phyloP scores from a whole-genome alignment of 2,888 invertebrate species.

The Euplexia lucipara region DNA sequence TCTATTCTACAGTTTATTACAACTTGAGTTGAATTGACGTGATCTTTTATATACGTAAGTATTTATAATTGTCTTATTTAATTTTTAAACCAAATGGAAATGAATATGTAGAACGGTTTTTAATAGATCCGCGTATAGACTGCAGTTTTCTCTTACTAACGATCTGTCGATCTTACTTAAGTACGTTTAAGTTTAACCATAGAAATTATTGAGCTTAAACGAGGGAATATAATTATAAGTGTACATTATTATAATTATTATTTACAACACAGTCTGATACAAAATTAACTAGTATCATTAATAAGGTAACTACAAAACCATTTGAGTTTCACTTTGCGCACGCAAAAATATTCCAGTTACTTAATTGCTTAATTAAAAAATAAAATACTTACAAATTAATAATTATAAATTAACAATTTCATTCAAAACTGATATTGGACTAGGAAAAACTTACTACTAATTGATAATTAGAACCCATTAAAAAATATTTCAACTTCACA shows the following conservation, averaged over 20 bases:
- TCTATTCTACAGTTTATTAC: slow-evolving; percentile 50
- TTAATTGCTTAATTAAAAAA: slow-evolving; percentile 1
- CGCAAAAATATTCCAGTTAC: not conserved
- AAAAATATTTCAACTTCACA: slow-evolving; percentile 11
- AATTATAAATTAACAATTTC: not conserved
- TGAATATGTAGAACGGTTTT: too few relatives aligned
- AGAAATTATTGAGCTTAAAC: not conserved
- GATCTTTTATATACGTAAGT: slow-evolving; percentile 57
- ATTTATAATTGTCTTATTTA: slow-evolving; percentile 12
- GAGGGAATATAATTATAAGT: not conserved
- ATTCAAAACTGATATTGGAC: not conserved
- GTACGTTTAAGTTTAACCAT: not conserved
- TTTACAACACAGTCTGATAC: not conserved
- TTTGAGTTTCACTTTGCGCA: slow-evolving; percentile 14
- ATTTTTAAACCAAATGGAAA: too few relatives aligned
- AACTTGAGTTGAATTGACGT: slow-evolving; percentile 53
- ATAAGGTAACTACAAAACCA: too few relatives aligned
- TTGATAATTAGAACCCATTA: slow-evolving; percentile 5
- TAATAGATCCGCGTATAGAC: not conserved
- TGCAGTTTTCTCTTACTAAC: slow-evolving; percentile 32
- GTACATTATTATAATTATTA: not conserved
- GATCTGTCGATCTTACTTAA: slow-evolving; percentile 19
- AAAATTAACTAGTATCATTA: too few relatives aligned
- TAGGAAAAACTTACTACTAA: not conserved
- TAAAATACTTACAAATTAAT: not conserved